Conservation (phyloP, 2,113 vertebrate species). For the Oncorhynchus kisutch region DNA sequence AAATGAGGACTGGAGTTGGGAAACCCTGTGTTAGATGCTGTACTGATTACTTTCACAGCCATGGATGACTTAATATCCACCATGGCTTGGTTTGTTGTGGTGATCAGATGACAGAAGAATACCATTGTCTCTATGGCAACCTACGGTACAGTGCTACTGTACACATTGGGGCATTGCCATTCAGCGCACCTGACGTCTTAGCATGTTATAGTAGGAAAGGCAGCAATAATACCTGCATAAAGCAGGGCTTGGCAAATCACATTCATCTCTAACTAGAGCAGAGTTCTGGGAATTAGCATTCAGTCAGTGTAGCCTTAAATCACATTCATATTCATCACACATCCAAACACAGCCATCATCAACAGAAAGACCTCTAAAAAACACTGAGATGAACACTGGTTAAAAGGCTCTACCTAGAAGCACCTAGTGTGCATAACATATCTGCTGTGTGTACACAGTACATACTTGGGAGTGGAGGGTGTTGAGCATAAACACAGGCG, state of each 20-base stretch:
- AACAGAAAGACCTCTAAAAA: not conserved
- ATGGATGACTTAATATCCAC: not conserved
- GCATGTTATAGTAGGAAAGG: not conserved
- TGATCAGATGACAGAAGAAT: not conserved
- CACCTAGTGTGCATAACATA: not conserved
- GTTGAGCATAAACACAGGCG: constrained; percentile 73
- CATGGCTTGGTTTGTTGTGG: not conserved
- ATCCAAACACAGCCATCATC: not conserved
- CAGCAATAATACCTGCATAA: not conserved
- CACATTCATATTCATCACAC: not conserved
- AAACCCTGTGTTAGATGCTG: not conserved
- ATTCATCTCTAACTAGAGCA: not conserved
- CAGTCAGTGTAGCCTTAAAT: not conserved
- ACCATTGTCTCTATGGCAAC: too few relatives aligned
- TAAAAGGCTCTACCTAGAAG: not conserved
- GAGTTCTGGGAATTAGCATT: not conserved
- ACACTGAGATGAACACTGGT: not conserved
- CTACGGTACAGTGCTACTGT: not conserved
- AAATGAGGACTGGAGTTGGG: too few relatives aligned
- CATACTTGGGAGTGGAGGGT: constrained; percentile 71
- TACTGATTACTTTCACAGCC: not conserved
- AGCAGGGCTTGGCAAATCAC: not conserved
- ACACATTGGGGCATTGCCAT: not conserved
- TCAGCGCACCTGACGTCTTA: not conserved
- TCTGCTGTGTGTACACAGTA: constrained; percentile 11